A percentile compares a stretch with the other conserved stretches of the same genome.
phyloP scores from a whole-genome alignment of 1,140 invertebrate genomes.

The Eubasilissa regina region DNA sequence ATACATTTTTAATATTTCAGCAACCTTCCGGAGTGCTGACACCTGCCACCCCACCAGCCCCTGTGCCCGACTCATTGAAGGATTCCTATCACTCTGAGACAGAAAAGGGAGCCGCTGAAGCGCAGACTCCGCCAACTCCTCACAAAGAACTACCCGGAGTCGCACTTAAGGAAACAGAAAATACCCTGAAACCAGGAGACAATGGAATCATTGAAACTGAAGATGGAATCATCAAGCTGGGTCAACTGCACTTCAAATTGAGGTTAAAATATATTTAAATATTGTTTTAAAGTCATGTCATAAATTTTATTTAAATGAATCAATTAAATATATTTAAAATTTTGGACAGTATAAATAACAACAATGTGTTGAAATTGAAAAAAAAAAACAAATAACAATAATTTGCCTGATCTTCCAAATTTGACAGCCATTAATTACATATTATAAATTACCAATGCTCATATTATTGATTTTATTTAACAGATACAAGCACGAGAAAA shows the following conservation, averaged over 20 bases:
- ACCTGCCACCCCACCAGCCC: slow-evolving; percentile 66
- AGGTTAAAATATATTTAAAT: slow-evolving; percentile 75
- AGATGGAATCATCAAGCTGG: slow-evolving; percentile 78
- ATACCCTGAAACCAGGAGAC: slow-evolving; percentile 62
- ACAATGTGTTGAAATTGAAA: no score
- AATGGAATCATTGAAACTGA: slow-evolving; percentile 65
- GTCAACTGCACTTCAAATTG: slow-evolving; percentile 89
- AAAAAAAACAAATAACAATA: no score
- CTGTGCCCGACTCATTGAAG: slow-evolving; percentile 63
- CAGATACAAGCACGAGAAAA: slow-evolving; percentile 90
- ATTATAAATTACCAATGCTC: no score
- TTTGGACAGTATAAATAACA: no score
- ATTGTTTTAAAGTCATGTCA: no score
- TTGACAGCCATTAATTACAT: no score
- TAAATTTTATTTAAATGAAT: no score
- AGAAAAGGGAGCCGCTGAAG: slow-evolving; percentile 63
- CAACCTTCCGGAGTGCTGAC: slow-evolving; percentile 59
- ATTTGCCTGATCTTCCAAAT: no score
- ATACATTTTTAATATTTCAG: not conserved
- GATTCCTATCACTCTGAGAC: slow-evolving; percentile 59
- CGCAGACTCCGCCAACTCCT: slow-evolving; percentile 66
- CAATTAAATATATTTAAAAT: no score
- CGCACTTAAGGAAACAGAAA: slow-evolving; percentile 72
- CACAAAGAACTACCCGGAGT: slow-evolving; percentile 70
- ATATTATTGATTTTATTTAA: not conserved